Conservation (phyloP, 2,113 vertebrate species). For the Anas platyrhynchos region DNA sequence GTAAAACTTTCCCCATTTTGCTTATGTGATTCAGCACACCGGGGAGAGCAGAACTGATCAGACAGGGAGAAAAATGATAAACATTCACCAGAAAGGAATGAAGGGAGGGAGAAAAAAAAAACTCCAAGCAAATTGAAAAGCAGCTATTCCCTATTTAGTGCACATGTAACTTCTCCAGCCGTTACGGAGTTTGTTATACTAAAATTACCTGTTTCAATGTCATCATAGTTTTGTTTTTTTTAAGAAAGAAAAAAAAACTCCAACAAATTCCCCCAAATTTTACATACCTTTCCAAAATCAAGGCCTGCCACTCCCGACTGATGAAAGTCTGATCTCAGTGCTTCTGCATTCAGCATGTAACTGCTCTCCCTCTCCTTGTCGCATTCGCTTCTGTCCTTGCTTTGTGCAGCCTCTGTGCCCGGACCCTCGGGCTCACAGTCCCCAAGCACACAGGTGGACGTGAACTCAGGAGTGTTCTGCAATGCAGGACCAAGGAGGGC, state of each 20-base stretch:
- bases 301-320: slow-evolving; percentile 68
- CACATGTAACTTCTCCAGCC: neutral
- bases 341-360: slow-evolving; percentile 79
- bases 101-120: neutral
- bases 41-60: neutral
- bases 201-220: neutral
- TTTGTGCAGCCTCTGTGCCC: slow-evolving; percentile 46
- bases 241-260: neutral
- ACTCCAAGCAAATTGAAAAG: neutral
- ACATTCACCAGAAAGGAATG: neutral
- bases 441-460: neutral
- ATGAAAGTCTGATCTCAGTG: slow-evolving; percentile 83
- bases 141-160: neutral
- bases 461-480: slow-evolving; percentile 49
- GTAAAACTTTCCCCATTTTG: neutral
- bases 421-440: slow-evolving; percentile 20
- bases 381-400: slow-evolving; percentile 19
- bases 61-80: neutral
- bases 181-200: neutral
- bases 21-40: neutral
- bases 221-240: neutral
- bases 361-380: slow-evolving; percentile 72
- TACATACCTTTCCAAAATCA: slow-evolving; percentile 77
- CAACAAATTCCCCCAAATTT: neutral
- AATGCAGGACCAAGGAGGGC: neutral